Conservation (phyloP, 2,113 vertebrate genomes). For the Mugil cephalus region DNA sequence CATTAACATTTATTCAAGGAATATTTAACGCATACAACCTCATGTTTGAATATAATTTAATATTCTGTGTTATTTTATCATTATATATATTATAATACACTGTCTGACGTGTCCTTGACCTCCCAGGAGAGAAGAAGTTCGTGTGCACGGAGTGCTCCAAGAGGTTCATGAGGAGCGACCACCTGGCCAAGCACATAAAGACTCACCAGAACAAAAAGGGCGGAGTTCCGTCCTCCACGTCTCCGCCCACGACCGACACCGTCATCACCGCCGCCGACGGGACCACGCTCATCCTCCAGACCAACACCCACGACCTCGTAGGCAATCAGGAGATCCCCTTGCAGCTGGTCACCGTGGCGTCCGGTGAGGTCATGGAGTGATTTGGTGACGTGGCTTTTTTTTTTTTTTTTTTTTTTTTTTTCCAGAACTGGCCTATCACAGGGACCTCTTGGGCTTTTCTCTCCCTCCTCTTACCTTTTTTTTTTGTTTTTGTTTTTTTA, state of each 20-base stretch:
- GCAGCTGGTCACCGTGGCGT: conserved; percentile 98
- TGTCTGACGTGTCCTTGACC: background rate
- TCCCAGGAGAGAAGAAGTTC: conserved; percentile 98
- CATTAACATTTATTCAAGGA: too few relatives aligned
- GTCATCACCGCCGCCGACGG: conserved; percentile 95
- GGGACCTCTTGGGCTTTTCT: conserved; percentile 74
- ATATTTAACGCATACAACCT: too few relatives aligned
- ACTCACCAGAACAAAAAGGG: conserved; percentile 99
- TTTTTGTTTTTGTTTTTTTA: conserved; percentile 77
- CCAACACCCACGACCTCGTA: conserved; percentile 94
- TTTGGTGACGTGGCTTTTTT: conserved; percentile 61
- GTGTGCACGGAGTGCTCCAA: conserved; percentile 98
- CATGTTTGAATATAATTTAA: too few relatives aligned
- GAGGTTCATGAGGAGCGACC: conserved; percentile 99
- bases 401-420: conserved; percentile 9
- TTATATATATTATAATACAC: too few relatives aligned
- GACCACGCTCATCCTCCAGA: conserved; percentile 98
- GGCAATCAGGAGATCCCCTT: conserved; percentile 98
- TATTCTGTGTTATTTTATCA: too few relatives aligned
- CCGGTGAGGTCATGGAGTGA: conserved; percentile 98
- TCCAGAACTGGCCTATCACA: conserved; percentile 80
- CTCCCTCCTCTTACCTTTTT: conserved; percentile 59
- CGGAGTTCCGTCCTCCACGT: conserved; percentile 88
- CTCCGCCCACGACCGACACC: conserved; percentile 88
- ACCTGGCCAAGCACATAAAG: conserved; percentile 99